These are phyloP conservation scores for Podiceps cristatus DNA, from an alignment of 2,113 vertebrate species.

Conservation along the genomic window DNA sequence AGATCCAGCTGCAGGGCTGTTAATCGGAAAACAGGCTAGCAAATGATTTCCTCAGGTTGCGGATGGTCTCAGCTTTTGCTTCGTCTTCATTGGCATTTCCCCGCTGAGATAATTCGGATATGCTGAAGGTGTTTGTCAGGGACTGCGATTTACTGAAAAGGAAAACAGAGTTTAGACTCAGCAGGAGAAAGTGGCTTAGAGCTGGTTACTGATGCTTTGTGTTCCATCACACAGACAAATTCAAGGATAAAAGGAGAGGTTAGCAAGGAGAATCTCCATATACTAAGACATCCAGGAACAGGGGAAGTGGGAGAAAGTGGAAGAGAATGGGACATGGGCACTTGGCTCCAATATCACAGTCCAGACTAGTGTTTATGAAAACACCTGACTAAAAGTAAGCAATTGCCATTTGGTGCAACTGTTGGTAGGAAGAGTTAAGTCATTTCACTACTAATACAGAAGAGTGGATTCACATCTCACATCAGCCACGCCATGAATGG, in stretches of 20 bases:
- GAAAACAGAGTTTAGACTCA: constrained; percentile 40
- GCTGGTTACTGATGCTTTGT: not conserved
- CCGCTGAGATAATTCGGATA: constrained; percentile 83
- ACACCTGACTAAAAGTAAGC: not conserved
- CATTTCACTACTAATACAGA: not conserved
- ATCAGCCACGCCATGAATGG: not conserved
- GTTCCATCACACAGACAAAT: not conserved
- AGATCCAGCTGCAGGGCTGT: not conserved
- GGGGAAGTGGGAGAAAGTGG: not conserved
- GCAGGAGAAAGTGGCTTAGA: not conserved
- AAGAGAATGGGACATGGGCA: not conserved
- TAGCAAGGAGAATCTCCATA: not conserved
- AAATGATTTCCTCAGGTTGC: constrained; percentile 94
- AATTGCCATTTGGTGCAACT: not conserved
- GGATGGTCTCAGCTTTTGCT: constrained; percentile 96
- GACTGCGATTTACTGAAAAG: constrained; percentile 93
- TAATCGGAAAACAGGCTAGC: constrained; percentile 97
- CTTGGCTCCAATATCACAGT: not conserved
- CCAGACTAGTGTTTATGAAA: not conserved
- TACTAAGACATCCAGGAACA: not conserved
- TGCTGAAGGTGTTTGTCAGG: constrained; percentile 92
- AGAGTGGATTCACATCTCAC: not conserved
- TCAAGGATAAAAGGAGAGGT: not conserved
- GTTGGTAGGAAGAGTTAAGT: not conserved
- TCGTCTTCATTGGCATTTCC: constrained; percentile 88